Base-by-base conservation (phyloP, 2,113 vertebrate species). In the Oreochromis aureus region DNA sequence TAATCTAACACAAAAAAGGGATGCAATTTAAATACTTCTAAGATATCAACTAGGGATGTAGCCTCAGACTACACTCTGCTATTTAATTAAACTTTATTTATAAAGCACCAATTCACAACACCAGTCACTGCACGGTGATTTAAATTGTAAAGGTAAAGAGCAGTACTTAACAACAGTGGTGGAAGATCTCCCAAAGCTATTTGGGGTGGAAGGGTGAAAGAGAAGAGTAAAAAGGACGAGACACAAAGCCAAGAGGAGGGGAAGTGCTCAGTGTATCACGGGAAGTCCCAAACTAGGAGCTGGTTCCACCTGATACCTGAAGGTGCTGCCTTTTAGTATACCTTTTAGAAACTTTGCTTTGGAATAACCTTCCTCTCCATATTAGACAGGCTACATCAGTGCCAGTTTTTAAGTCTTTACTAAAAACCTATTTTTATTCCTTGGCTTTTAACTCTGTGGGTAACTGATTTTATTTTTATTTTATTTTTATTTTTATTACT, bases 171-270 rank as follows among this genome's bases (percentile, higher is more conserved):
- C 66, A 44, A 71, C 66, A 27, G 66, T 7, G 2, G 1, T 24
- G 39, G 39, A 44, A 44, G 39, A 71, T 0, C 39, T 16, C n/a
- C 66, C n/a, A 71, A 44, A 71, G 36, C 36, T 41, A 39, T 39
- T 1, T 69, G 36, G 19, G 63, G 63, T 0, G 19, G 63, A 2
- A 39, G 19, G 19, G 10, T 39, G 34, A 39, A 22, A 66, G 34
- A 66, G 61, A 39, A 2, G 19, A 66, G 32, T 66, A 69, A 41
- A 66, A 39, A 63, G 61, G 2, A 69, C 19, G 6, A 69, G 11
- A 69, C 63, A 71, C 7, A 44, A 71, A 24, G 18, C 61, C 32
- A 24, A 24, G 36, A 24, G 7, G 1, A 9, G 19, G 19, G 11
- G 63, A 71, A 5, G n/a, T 71, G 1, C 66, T 71, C 63, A 69